A percentile compares a stretch with the other conserved stretches of the same genome.
Conservation (phyloP, 2,888 invertebrate species). For the Acrobasis suavella region DNA sequence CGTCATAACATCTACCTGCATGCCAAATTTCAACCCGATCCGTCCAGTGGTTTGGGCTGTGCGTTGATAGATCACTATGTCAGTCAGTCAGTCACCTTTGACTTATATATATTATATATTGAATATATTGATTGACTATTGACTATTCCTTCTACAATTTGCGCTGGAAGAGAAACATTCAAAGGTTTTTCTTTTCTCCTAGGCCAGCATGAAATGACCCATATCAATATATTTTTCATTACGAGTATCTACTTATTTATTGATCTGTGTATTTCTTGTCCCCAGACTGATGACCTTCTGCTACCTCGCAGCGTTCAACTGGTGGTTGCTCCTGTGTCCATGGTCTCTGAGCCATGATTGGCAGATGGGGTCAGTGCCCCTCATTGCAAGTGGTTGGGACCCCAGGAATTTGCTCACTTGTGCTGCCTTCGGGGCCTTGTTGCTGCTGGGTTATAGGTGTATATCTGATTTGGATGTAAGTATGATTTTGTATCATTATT, state of each 20-base stretch:
- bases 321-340: conserved; percentile 90
- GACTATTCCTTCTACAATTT: too few species aligned
- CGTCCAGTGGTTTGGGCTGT: too few species aligned
- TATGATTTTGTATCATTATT: conserved; percentile 7
- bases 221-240: too few species aligned
- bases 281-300: conserved; percentile 89
- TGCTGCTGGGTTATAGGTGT: conserved; percentile 84
- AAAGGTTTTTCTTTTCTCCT: too few species aligned
- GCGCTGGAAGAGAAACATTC: too few species aligned
- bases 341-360: conserved; percentile 91
- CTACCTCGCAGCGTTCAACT: conserved; percentile 90
- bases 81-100: too few species aligned
- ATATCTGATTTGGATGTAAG: conserved; percentile 87
- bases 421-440: conserved; percentile 85
- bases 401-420: conserved; percentile 88
- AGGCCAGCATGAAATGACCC: too few species aligned
- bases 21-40: too few species aligned
- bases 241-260: neutral
- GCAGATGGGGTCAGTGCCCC: conserved; percentile 93
- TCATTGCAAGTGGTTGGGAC: conserved; percentile 87
- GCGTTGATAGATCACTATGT: too few species aligned
- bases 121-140: too few species aligned
- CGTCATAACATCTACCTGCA: too few species aligned
- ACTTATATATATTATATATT: too few species aligned
- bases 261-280: neutral